Percentiles rank a stretch among this genome's conserved stretches.
phyloP scores from a whole-genome alignment of 2,113 vertebrate species.

The Stegastes partitus region DNA sequence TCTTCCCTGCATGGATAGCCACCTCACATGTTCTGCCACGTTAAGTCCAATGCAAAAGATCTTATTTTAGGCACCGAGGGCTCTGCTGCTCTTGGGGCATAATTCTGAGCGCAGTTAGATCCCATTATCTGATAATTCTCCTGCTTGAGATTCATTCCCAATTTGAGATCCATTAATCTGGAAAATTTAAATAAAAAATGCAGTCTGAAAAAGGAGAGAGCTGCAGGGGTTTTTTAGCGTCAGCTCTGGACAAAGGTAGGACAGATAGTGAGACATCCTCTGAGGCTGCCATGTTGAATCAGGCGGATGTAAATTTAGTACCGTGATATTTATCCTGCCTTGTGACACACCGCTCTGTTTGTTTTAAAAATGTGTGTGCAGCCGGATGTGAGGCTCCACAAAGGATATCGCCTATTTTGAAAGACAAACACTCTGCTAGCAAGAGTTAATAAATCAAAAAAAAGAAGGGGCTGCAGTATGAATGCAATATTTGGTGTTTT shows the following conservation, averaged over 20 bases:
- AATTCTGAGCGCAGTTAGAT: constrained; percentile 62
- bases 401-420: constrained; percentile 13
- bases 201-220: constrained; percentile 35
- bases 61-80: constrained; percentile 44
- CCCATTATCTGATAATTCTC: constrained; percentile 76
- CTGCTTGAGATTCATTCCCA: constrained; percentile 44
- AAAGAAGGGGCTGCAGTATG: constrained; percentile 8
- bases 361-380: constrained; percentile 32
- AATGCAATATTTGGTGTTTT: constrained; percentile 17
- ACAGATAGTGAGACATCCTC: constrained; percentile 35
- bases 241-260: constrained; percentile 39
- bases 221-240: constrained; percentile 16
- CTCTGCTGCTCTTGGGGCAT: constrained; percentile 39
- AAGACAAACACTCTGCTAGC: constrained; percentile 27
- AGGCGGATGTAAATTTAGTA: constrained; percentile 40
- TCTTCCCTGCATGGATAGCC: neutral
- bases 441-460: constrained; percentile 55
- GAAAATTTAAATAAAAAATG: constrained; percentile 25
- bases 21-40: constrained; percentile 5
- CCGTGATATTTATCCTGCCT: constrained; percentile 34
- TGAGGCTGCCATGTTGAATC: constrained; percentile 39
- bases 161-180: constrained; percentile 63
- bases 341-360: constrained; percentile 9
- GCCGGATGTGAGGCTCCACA: constrained; percentile 19
- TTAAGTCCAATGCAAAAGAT: constrained; percentile 31